These are phyloP conservation scores for Hirundo rustica DNA, from an alignment of 2,797 vertebrate species.

Conservation along the genomic window DNA sequence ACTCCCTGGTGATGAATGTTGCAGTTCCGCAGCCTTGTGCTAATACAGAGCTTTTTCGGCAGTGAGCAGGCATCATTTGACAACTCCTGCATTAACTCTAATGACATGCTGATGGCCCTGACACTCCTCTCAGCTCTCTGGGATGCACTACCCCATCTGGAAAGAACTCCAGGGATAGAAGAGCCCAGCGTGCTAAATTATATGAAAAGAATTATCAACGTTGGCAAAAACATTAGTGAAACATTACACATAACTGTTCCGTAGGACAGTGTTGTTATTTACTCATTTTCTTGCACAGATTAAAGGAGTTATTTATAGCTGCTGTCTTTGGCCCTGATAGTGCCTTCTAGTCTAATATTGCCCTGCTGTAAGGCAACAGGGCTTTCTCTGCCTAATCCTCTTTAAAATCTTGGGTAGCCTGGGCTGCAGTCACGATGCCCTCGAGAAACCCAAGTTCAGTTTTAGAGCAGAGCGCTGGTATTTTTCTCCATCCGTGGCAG, in stretches of 20 bases:
- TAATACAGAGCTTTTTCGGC: slow-evolving; percentile 24
- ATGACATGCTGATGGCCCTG: not conserved
- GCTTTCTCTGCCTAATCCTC: not conserved
- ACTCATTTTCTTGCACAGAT: slow-evolving; percentile 13
- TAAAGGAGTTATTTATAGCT: not conserved
- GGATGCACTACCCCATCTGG: not conserved
- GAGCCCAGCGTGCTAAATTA: not conserved
- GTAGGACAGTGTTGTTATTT: not conserved
- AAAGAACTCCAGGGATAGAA: not conserved
- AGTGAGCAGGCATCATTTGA: not conserved
- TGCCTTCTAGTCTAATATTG: no score
- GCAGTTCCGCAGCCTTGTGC: not conserved
- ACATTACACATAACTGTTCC: not conserved
- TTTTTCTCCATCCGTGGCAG: fast-evolving
- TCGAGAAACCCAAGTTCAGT: not conserved
- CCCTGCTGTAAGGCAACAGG: not conserved
- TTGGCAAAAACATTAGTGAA: not conserved
- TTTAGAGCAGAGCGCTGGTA: not conserved
- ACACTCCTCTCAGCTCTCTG: not conserved
- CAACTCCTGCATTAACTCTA: not conserved
- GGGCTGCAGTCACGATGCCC: fast-evolving
- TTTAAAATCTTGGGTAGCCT: not conserved
- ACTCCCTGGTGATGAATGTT: slow-evolving; percentile 18
- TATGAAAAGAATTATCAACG: not conserved
- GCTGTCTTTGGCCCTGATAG: not conserved